phyloP scores from a whole-genome alignment of 2,888 invertebrate species.

The Dermolepida albohirtum region DNA sequence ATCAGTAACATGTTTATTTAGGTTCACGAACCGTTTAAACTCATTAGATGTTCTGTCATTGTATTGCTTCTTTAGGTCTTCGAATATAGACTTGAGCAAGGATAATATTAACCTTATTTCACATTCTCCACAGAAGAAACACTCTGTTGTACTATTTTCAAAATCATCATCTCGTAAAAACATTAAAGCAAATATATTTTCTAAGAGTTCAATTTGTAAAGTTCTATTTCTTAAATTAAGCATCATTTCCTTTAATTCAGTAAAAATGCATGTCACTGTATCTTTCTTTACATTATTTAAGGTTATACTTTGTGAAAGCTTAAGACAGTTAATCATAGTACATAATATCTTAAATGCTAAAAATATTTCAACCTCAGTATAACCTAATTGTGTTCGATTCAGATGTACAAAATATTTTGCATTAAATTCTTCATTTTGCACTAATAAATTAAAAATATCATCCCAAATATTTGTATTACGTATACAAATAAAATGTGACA shows the following conservation, averaged over 20 bases:
- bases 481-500: constrained; percentile 54
- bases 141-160: constrained; percentile 61
- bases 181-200: constrained; percentile 79
- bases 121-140: constrained; percentile 72
- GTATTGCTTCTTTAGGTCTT: constrained; percentile 64
- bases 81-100: constrained; percentile 69
- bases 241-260: constrained; percentile 67
- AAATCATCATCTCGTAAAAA: constrained; percentile 62
- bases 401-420: constrained; percentile 30
- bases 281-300: constrained; percentile 62
- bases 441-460: constrained; percentile 48
- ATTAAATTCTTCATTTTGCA: constrained; percentile 48
- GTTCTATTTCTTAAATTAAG: constrained; percentile 66
- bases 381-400: constrained; percentile 46
- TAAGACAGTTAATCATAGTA: constrained; percentile 67
- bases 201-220: constrained; percentile 73
- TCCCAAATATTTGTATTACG: constrained; percentile 46
- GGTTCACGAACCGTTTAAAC: constrained; percentile 56
- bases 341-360: constrained; percentile 69
- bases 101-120: constrained; percentile 71
- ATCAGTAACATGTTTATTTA: constrained; percentile 71
- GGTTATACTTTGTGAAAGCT: constrained; percentile 52
- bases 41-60: constrained; percentile 60
- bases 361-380: constrained; percentile 61
- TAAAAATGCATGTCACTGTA: constrained; percentile 64